Evolutionary conservation across 64 coral and sea anemone species (phyloP), one percentile per base, ranked within the genome.

Genomic region (Catalaphyllia jardinei): DNA sequence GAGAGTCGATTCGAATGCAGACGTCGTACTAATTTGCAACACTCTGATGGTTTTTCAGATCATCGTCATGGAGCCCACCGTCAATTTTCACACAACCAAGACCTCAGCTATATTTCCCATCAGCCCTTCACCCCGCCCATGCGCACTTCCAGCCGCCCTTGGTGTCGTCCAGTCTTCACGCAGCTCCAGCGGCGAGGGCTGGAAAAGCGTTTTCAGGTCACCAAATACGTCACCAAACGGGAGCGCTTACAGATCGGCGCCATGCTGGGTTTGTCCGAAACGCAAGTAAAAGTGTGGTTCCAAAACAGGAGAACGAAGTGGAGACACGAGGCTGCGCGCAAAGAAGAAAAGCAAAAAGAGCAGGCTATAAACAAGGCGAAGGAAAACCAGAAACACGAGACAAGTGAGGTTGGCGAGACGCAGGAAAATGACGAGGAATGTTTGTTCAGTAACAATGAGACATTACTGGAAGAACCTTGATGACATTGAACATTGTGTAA

Each of bases 231-330:
- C 31, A 92, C 90, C 8, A 92, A 92, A 87, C 74, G 86, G 27
- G 90, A 92, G 11, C 31, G 90, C 30, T 86, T 87, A 35, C 90
- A 92, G 54, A 84, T 92, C 22, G 90, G 82, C 62, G 82, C 90
- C 24, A 92, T 92, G 90, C 74, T 92, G 71, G 90, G 90, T 15
- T 77, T 92, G 64, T 87, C 83, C 3, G 90, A 92, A 79, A 92
- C 90, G 31, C 90, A 92, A 60, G 90, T 92, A 0, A 92, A 92
- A 78, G 90, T 92, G 13, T 92, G 90, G 90, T 92, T 92, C 46
- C 90, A 92, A 46, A 92, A 92, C 49, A 77, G 90, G 71, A 64
- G 90, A 25, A 92, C 90, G 19, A 92, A 92, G 69, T 92, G 90
- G 90, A 80, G 90, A 5, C 90, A 92, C 14, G 90, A 92, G 29